Base-by-base conservation (phyloP, 2,797 vertebrate genomes). In the Staurois parvus region DNA sequence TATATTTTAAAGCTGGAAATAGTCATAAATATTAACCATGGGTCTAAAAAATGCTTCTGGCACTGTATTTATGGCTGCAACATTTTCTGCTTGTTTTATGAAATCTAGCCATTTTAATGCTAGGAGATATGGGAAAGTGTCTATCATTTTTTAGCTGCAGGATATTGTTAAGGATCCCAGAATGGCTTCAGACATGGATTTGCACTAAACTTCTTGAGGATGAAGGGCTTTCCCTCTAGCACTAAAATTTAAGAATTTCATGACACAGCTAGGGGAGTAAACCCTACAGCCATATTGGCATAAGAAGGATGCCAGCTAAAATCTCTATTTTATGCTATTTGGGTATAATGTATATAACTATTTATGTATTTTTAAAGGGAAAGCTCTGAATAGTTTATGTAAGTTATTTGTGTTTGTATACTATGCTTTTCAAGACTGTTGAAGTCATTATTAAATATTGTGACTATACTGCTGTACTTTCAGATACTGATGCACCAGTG, bases 31-130 rank as follows among this genome's bases (percentile, higher is more conserved):
- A 75, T 48, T 75, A 42, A 66, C 59, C 30, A 11, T 40, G 34
- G 59, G 56, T 24, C 21, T 64, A 29, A 45, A 24, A 10, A 19
- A 17, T 28, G 19, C 24, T 72, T 56, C 42, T 72, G 48, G 19
- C 17, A 48, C 48, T 69, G 40, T 28, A 32, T 70, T 80, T 52
- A 70, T n/a, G n/a, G 40, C 45, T 80, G 66, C 69, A 26, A 40
- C 28, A 30, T 73, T 64, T 29, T 64, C 24, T 66, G 48, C 26
- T 56, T 28, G n/a, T 29, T 64, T 75, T 26, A n/a, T 21, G 26
- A 4, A 40, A 26, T 45, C 56, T 64, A 21, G 5, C 29, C 48
- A 67, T 48, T 79, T 29, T 56, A n/a, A 12, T 32, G 24, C 21
- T 69, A 64, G 7, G 42, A n/a, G 66, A 52, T 10, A 10, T 56